Base-by-base conservation (phyloP, 2,888 invertebrate genomes). In the Dysmachus trigonus region DNA sequence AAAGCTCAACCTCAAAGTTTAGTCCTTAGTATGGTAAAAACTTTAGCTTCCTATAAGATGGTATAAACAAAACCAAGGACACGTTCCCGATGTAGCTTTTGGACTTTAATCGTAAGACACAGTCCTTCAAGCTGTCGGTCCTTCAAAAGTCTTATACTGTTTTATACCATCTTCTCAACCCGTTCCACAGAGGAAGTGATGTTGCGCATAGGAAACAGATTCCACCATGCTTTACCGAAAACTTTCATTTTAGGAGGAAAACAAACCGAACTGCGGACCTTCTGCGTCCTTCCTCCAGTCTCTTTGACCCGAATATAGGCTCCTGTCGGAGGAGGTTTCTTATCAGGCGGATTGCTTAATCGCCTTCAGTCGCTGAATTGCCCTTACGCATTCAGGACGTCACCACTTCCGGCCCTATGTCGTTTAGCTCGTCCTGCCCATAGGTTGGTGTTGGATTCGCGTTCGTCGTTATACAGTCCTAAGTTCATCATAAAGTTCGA, bases 151-250 rank as follows among this genome's bases (percentile, higher is more conserved):
- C 6, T 47, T 47, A 47, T 47, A 47, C 18, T 47, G 18, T 47
- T 15, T n/a, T n/a, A 47, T 47, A 47, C 47, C 1, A 47, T n/a
- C 18, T 47, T n/a, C 47, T 0, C 5, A 47, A 47, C 6, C 6
- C n/a, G n/a, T n/a, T 47, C 47, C 47, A 47, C 47, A 6, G 6
- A 27, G 27, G 2, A 62, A 72, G 10, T 22, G 27, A 4, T 73
- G 27, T 33, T 86, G 86, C 86, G 86, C 86, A n/a, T 1, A 35
- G 0, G 2, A 74, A 38, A 51, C 18, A 86, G 51, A 15, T 86
- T 86, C 86, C 86, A 86, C 86, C 86, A 86, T 86, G 86, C 82
- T 82, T 73, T 73, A n/a, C 53, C 18, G 33, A 81, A 53, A 81
- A 79, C 51, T 51, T 22, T 18, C 22, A 8, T 73, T 72, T 73